Evolutionary conservation across 2,113 vertebrate genomes (phyloP).

Genomic region (Pholis gunnellus): DNA sequence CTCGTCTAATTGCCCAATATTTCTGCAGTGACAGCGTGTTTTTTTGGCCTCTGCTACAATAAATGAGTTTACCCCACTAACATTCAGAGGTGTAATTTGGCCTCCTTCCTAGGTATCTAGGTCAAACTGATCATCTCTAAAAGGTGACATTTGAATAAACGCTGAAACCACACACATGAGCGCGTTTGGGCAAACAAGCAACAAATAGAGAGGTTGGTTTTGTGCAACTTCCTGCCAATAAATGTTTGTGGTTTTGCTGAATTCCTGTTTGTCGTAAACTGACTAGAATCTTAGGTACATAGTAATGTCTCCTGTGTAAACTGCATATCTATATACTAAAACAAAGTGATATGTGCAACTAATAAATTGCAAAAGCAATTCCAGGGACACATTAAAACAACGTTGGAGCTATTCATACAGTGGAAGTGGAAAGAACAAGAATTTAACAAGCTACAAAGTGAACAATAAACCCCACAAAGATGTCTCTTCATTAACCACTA

Average conservation of each 20-base stretch:
- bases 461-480: constrained; percentile 4
- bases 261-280: constrained; percentile 30
- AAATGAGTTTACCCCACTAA: not conserved
- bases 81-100: constrained; percentile 4
- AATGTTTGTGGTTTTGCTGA: constrained; percentile 30
- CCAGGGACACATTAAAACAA: not conserved
- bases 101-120: not conserved
- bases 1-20: constrained; percentile 9
- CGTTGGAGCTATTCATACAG: not conserved
- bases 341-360: not conserved
- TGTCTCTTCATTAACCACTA: not conserved
- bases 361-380: not conserved
- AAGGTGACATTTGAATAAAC: constrained; percentile 31
- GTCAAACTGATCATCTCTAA: constrained; percentile 28
- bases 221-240: constrained; percentile 37
- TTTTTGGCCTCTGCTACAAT: constrained; percentile 6
- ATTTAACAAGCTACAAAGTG: not conserved
- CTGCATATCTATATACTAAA: not conserved
- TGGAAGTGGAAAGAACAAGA: not conserved
- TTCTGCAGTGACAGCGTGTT: constrained; percentile 1
- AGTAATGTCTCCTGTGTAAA: not conserved
- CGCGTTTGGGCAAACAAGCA: not conserved
- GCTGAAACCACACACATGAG: constrained; percentile 23
- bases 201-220: constrained; percentile 16
- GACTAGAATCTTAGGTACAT: not conserved